Evolutionary conservation across 2,113 vertebrate species (phyloP), one percentile per base, ranked within the genome.

Genomic region (Solea senegalensis): DNA sequence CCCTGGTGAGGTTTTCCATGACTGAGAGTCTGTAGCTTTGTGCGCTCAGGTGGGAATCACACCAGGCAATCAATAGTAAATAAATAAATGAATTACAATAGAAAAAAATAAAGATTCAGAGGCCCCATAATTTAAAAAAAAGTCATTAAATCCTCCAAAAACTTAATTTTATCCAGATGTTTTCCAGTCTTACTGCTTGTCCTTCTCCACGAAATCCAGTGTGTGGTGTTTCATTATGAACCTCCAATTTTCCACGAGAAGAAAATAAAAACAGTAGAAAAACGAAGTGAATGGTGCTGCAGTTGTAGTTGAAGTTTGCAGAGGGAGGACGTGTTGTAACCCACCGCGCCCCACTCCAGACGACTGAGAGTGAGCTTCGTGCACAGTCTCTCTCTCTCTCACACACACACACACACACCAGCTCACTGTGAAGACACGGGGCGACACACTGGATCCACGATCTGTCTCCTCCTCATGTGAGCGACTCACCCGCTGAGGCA

Each of bases 1-100:
- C 72, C 73, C 75, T 62, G 54, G 78, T 83, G 57, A 87, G 50
- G 76, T 88, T 91, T 4, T 88, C 86, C 88, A 91, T 89, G 1
- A 14, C 53, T 56, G 16, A 15, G 43, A 74, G 39, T 55, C 44
- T 66, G 48, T 1, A 7, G 39, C 15, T 60, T 49, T 61, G 72
- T 57, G 69, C 55, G 55, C 59, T 65, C 70, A 63, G 1, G 12
- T 15, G 8, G 45, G 45, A 75, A 76, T 46, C 1, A 55, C 46
- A 51, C 14, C 40, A 34, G 34, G 51, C 43, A 50, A 57, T 73
- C 10, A 51, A 28, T 44, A 8, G 51, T 12, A 45, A 27, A 45
- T 45, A 15, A 55, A 59, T 65, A 50, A 72, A 4, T 26, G 54
- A 60, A 48, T 48, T 12, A 48, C 34, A 4, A 48, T 46, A 11